Evolutionary conservation across 2,113 vertebrate species (phyloP), one percentile per base, ranked within the genome.

Genomic region (Eupsittula cactorum): DNA sequence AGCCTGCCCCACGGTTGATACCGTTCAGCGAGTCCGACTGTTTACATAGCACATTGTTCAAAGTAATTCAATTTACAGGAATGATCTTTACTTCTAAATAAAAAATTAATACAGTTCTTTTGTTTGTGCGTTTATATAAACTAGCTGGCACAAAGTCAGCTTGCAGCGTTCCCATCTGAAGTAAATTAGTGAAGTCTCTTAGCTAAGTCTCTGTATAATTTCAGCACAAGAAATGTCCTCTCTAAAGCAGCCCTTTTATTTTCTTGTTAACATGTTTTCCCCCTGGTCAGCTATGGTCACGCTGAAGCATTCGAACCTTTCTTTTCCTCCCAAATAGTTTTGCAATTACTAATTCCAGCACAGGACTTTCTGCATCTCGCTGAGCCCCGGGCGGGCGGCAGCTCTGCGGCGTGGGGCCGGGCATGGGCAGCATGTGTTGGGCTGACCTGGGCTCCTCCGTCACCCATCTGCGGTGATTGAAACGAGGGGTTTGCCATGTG

Each of bases 201-300:
- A 96, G 96, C 94, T 93, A 83, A 95, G 95, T 95, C 92, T 96
- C 96, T 97, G 96, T 96, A 90, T 96, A 96, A 97, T 97, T 96
- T 97, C 95, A 94, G 95, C 86, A 62, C 73, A 94, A 96, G 91
- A 96, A 96, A 92, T 68, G 90, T 93, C 93, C 80, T 95, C 47
- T 80, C 60, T 39, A 11, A 81, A n/a, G 55, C 85, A 74, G 65
- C 27, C 16, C 10, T 37, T 35, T 59, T 47, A n/a, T 52, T 46
- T 55, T 53, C 52, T 37, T 37, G 21, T 41, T 17, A 59, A 24
- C 24, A 33, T 59, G 39, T 59, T 68, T 82, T 59, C 57, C 57
- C 33, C n/a, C 21, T 53, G 71, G 92, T 94, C 92, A 90, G 68
- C 55, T 70, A 91, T 78, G 82, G 90, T 95, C 93, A 86, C 80